Evolutionary conservation across 2,888 invertebrate genomes (phyloP), one percentile per base, ranked within the genome.

Genomic region (Phaedon cochleariae): DNA sequence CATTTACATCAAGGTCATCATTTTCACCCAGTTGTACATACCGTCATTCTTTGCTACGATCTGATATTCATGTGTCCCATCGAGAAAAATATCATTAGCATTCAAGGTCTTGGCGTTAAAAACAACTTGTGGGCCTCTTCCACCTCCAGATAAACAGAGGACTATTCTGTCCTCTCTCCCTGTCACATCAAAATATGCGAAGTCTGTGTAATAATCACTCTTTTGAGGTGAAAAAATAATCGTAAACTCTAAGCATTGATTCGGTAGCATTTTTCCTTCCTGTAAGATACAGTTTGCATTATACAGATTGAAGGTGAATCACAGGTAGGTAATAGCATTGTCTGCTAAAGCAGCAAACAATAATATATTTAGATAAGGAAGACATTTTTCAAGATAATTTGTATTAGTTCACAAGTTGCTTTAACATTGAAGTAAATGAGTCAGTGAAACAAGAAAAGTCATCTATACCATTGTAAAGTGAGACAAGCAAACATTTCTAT

Each of bases 181-280:
- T 60, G 87, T 86, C 2, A 89, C 83, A 72, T 90, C 89, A 67
- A 90, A 82, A 81, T 86, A 90, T 0, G 86, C 86, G 0, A 74
- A 80, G n/a, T 84, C 80, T 45, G 82, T 79, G 71, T 87, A 86
- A 46, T 84, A 83, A 10, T 86, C 86, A 54, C 87, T 85, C 74
- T 82, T 81, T 73, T 84, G 81, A 0, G 90, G 90, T 31, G 81
- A 74, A 81, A 90, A 90, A 59, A 85, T 84, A 64, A 90, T 79
- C 0, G 83, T 85, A 62, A 90, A 77, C 61, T 87, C 86, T 18
- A 85, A 82, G 3, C 81, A 73, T 75, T 86, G 86, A 59, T 86
- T 85, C 0, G 90, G 88, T 86, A 88, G 88, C 26, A 90, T 78
- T 73, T 87, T 85, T 20, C 89, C 90, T 67, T 81, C 81, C 90